Evolutionary conservation across 1,140 invertebrate species (phyloP), one percentile per base, ranked within the genome.

Genomic region (Lerema accius): DNA sequence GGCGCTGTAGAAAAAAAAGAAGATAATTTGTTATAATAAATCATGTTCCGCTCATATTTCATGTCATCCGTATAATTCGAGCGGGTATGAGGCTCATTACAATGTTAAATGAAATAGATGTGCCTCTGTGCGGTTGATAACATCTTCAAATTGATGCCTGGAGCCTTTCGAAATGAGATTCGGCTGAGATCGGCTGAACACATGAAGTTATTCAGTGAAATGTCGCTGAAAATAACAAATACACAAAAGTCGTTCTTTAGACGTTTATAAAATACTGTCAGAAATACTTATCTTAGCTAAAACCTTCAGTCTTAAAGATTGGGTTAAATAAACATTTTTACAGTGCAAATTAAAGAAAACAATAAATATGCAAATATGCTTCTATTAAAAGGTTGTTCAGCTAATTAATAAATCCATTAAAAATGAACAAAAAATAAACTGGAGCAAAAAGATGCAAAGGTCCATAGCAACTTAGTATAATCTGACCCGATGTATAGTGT

Each of bases 11-110:
- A 26, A 65, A 60, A n/a, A 69, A 80, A 71, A 76, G 75, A 78
- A 78, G 68, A 78, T 78, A 77, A 85, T 83, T 80, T 78, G 76
- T 83, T 78, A 75, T 63, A 73, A 85, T 82, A 85, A 80, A 83
- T 83, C 82, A 83, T 73, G 49, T 43, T 50, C 13, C 37, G 23
- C 43, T 68, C 67, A 82, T 85, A 84, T 80, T 76, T 85, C 76
- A 80, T 78, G 67, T 71, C 65, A 61, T 46, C 46, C 49, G 60
- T 64, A 63, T 66, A 63, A 55, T 75, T 68, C 59, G 58, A 62
- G 65, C 53, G 63, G 35, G 62, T 61, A 61, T 67, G 56, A 59
- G 59, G 73, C 73, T 75, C 76, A 83, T 83, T 79, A 79, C 51
- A 73, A 76, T 76, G 58, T 69, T 70, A 77, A 78, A 79, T 82